These are phyloP conservation scores for Vidua macroura DNA, from an alignment of 2,113 vertebrate genomes.

Conservation along the genomic window DNA sequence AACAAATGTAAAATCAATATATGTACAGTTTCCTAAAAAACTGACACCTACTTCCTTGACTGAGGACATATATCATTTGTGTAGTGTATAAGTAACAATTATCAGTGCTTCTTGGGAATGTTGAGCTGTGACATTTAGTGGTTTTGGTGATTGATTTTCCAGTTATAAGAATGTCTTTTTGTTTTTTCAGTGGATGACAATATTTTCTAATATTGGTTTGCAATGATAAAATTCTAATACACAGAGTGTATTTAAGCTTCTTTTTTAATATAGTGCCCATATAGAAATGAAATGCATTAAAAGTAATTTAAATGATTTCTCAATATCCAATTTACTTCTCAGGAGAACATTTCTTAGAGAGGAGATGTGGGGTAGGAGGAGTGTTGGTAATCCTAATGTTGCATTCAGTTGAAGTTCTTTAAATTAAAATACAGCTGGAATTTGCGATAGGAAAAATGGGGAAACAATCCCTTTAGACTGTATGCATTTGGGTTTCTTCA, in stretches of 20 bases:
- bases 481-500: neutral
- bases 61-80: slow-evolving; percentile 73
- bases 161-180: slow-evolving; percentile 79
- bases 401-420: neutral
- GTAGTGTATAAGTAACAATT: slow-evolving; percentile 75
- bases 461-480: neutral
- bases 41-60: slow-evolving; percentile 73
- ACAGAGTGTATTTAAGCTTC: slow-evolving; percentile 39
- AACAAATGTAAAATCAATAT: slow-evolving; percentile 85
- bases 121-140: slow-evolving; percentile 76
- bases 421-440: slow-evolving; percentile 26
- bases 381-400: neutral
- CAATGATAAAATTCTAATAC: slow-evolving; percentile 66
- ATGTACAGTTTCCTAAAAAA: slow-evolving; percentile 81
- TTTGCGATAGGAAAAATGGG: neutral
- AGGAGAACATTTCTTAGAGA: slow-evolving; percentile 21
- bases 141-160: slow-evolving; percentile 78
- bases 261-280: slow-evolving; percentile 37
- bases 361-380: neutral
- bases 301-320: slow-evolving; percentile 48
- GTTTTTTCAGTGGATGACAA: slow-evolving; percentile 69
- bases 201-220: slow-evolving; percentile 65
- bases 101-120: slow-evolving; percentile 73
- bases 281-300: slow-evolving; percentile 43
- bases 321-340: slow-evolving; percentile 12